These are phyloP conservation scores for Shargacucullia verbasci DNA, from an alignment of 2,888 invertebrate genomes.

Conservation along the genomic window DNA sequence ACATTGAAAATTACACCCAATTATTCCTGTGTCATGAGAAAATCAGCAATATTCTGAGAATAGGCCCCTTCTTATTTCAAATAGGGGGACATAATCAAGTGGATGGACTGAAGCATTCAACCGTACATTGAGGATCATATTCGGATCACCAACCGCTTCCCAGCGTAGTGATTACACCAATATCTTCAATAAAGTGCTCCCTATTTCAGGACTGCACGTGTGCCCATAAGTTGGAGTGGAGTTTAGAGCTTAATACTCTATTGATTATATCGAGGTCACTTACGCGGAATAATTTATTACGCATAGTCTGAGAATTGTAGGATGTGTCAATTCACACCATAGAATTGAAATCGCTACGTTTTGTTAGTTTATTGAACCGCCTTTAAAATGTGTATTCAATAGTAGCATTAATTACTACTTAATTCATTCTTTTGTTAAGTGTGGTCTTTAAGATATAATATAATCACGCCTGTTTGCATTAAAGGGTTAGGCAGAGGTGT, in stretches of 20 bases:
- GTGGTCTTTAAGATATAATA: too few species aligned
- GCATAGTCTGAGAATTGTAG: conserved; percentile 31
- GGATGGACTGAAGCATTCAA: conserved; percentile 4
- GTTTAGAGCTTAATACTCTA: conserved; percentile 51
- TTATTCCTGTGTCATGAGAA: too few species aligned
- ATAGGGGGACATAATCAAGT: conserved; percentile 28
- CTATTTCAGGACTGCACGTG: conserved; percentile 42
- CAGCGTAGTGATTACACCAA: conserved; percentile 19
- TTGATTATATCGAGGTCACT: conserved; percentile 51
- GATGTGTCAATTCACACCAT: conserved; percentile 43
- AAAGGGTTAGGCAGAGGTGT: too few species aligned
- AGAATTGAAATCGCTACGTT: not conserved
- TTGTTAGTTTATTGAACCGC: too few species aligned
- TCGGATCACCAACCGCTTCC: conserved; percentile 14
- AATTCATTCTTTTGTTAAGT: too few species aligned
- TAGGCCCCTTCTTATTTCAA: too few species aligned
- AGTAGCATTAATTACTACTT: too few species aligned
- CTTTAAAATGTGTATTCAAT: too few species aligned
- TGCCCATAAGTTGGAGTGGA: conserved; percentile 40
- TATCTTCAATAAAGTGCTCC: conserved; percentile 11
- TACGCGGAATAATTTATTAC: conserved; percentile 33
- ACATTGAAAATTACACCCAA: too few species aligned
- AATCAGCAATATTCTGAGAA: too few species aligned
- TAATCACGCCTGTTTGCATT: too few species aligned
- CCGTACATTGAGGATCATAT: conserved; percentile 8